phyloP scores from a whole-genome alignment of 1,140 invertebrate genomes.

The Ectropis grisescens region DNA sequence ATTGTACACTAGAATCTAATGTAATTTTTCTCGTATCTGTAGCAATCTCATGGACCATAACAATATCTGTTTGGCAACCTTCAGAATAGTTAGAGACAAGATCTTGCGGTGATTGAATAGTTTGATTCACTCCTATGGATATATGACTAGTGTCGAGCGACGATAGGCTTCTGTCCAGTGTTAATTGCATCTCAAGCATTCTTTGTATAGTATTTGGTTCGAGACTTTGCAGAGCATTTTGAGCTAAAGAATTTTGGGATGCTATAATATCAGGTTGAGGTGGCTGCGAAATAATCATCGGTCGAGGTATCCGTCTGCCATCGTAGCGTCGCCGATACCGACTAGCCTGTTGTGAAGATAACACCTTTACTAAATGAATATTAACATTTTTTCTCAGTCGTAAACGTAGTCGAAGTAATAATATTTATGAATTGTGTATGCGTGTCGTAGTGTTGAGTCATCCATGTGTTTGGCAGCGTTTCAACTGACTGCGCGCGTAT shows the following conservation, averaged over 20 bases:
- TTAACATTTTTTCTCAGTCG: no score
- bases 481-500: slow-evolving; percentile 17
- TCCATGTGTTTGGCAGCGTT: slow-evolving; percentile 12
- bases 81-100: slow-evolving; percentile 33
- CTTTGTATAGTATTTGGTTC: slow-evolving; percentile 36
- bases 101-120: slow-evolving; percentile 46
- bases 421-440: background rate
- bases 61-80: slow-evolving; percentile 55
- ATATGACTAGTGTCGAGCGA: slow-evolving; percentile 44
- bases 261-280: slow-evolving; percentile 33
- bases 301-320: slow-evolving; percentile 42
- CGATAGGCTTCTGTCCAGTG: slow-evolving; percentile 48
- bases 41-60: slow-evolving; percentile 45
- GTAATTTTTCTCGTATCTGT: slow-evolving; percentile 54
- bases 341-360: slow-evolving; percentile 46
- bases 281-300: slow-evolving; percentile 26
- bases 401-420: background rate
- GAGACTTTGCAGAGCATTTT: slow-evolving; percentile 15
- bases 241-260: slow-evolving; percentile 27
- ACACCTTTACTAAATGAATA: no score
- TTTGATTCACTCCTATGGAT: slow-evolving; percentile 48
- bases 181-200: slow-evolving; percentile 56
- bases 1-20: slow-evolving; percentile 45
- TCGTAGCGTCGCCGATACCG: slow-evolving; percentile 56
- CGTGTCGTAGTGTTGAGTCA: slow-evolving; percentile 25